Conservation (phyloP, 2,888 invertebrate genomes). For the Pristionchus arcanus region DNA sequence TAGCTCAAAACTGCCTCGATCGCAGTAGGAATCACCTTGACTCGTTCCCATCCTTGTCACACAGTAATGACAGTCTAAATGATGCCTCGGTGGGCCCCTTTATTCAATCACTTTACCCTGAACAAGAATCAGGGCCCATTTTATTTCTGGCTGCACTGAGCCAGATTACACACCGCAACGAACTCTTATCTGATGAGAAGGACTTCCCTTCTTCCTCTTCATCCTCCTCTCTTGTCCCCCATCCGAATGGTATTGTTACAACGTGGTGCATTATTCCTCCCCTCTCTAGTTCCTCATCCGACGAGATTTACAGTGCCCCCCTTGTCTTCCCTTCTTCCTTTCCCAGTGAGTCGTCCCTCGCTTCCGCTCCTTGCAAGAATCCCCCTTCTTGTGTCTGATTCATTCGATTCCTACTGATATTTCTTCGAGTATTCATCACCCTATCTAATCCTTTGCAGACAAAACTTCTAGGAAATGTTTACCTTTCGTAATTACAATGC, state of each 20-base stretch:
- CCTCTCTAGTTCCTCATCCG: not conserved
- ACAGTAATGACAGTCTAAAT: not conserved
- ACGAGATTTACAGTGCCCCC: constrained; percentile 4
- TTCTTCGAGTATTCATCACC: not conserved
- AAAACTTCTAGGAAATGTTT: too few relatives aligned
- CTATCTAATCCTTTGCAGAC: too few relatives aligned
- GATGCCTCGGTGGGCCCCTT: not conserved
- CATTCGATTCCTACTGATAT: not conserved
- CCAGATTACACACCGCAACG: not conserved
- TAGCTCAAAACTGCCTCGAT: not conserved
- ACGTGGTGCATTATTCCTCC: not conserved
- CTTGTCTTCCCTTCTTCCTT: not conserved
- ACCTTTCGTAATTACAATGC: too few relatives aligned
- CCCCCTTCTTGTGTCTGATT: not conserved
- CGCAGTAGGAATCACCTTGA: constrained; percentile 4
- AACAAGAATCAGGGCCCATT: not conserved
- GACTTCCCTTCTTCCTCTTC: not conserved
- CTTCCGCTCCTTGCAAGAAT: not conserved
- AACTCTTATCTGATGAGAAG: constrained; percentile 32
- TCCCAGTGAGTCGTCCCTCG: not conserved
- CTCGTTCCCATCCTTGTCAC: constrained; percentile 23
- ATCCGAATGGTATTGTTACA: constrained; percentile 34
- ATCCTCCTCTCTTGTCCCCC: not conserved
- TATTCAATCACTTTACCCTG: not conserved
- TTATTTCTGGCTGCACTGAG: not conserved